phyloP scores from a whole-genome alignment of 2,797 vertebrate species.

The Chelon auratus region DNA sequence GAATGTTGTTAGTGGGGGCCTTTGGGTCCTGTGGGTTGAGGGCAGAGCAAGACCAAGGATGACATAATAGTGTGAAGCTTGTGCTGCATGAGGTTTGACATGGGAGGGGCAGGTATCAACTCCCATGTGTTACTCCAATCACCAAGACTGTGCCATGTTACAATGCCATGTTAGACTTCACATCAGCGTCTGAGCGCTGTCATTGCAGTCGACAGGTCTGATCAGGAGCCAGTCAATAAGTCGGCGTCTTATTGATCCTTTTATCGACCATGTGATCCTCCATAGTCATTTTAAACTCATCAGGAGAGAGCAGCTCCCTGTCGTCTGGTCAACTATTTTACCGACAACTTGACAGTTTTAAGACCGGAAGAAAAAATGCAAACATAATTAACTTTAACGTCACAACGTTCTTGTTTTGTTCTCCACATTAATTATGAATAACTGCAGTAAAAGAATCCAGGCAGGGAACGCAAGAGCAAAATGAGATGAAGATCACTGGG shows the following conservation, averaged over 20 bases:
- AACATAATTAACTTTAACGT: constrained; percentile 8
- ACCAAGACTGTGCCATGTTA: no score
- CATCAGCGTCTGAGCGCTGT: not conserved
- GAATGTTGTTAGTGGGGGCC: no score
- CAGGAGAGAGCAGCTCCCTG: not conserved
- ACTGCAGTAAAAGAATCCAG: not conserved
- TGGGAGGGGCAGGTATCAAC: no score
- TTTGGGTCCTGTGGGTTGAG: no score
- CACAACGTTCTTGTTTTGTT: not conserved
- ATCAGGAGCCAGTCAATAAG: constrained; percentile 1
- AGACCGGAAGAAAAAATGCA: not conserved
- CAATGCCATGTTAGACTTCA: not conserved
- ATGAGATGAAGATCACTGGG: not conserved
- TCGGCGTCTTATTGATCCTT: constrained; percentile 23
- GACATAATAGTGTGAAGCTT: no score
- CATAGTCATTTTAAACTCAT: constrained; percentile 5
- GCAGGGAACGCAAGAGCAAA: not conserved
- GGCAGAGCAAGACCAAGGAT: no score
- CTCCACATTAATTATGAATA: no score
- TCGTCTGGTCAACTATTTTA: constrained; percentile 2
- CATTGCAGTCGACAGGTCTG: no score
- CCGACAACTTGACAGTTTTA: not conserved
- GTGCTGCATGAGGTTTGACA: no score
- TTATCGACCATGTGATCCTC: constrained; percentile 18
- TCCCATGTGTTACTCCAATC: no score